A percentile compares a stretch with the other conserved stretches of the same genome.
Evolutionary conservation across 1,140 invertebrate species (phyloP).

Genomic region (Rhopalosiphum padi): DNA sequence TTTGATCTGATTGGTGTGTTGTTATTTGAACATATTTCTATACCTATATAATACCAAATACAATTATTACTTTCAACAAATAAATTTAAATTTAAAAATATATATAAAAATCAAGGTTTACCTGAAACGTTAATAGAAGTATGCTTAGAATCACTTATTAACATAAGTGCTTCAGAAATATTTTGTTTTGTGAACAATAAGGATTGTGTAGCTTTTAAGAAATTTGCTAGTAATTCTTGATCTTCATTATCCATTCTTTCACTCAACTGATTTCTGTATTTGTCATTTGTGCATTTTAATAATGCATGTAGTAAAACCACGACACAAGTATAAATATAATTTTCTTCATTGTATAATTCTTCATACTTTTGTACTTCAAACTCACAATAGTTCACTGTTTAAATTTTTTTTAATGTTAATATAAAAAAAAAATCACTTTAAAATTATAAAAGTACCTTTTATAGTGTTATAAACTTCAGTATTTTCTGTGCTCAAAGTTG

Average conservation of each 20-base stretch:
- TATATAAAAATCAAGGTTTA: conserved; percentile 2
- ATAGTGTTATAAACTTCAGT: conserved; percentile 40
- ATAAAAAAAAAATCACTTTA: not conserved
- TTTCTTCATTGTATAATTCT: conserved; percentile 8
- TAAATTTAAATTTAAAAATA: not conserved
- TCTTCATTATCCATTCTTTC: conserved; percentile 43
- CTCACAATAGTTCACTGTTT: conserved; percentile 37
- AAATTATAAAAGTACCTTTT: conserved; percentile 21
- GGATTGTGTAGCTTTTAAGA: not conserved
- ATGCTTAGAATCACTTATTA: not conserved
- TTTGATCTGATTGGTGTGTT: conserved; percentile 27
- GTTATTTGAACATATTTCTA: conserved; percentile 43
- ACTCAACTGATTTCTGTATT: conserved; percentile 46
- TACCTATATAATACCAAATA: not conserved
- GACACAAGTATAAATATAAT: conserved; percentile 16
- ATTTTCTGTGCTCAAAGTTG: not conserved
- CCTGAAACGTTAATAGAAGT: not conserved
- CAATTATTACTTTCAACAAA: not conserved
- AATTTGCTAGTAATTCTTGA: conserved; percentile 38
- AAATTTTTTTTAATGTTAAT: not conserved
- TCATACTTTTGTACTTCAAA: conserved; percentile 18
- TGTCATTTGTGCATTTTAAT: conserved; percentile 41
- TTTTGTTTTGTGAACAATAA: conserved; percentile 37
- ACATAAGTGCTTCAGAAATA: conserved; percentile 37
- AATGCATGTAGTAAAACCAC: conserved; percentile 36